These are phyloP conservation scores for Zaprionus camerounensis DNA, from an alignment of 1,140 invertebrate genomes.

Conservation along the genomic window DNA sequence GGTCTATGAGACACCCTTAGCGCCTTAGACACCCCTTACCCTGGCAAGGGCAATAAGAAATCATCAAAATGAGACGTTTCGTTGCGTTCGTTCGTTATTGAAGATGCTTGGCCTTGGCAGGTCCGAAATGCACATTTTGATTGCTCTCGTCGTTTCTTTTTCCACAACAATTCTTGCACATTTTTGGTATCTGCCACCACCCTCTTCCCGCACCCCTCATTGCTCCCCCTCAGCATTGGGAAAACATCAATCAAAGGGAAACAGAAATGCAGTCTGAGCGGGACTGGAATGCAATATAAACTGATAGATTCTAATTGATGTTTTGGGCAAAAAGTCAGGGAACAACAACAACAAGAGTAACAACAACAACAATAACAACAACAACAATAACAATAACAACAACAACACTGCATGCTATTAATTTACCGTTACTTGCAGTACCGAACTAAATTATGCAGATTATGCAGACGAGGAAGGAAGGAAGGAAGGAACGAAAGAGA, in stretches of 20 bases:
- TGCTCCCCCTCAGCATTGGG: neutral
- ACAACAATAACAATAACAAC: neutral
- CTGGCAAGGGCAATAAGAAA: neutral
- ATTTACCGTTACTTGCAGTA: slow-evolving; percentile 4
- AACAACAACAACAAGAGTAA: neutral
- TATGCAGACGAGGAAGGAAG: slow-evolving; percentile 1
- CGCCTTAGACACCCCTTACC: too few relatives aligned
- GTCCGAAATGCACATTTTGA: neutral
- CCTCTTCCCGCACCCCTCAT: neutral
- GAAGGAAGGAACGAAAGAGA: neutral
- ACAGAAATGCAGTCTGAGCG: neutral
- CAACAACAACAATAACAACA: neutral
- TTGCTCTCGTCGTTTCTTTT: neutral
- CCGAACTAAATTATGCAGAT: slow-evolving; percentile 11
- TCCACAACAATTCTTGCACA: neutral
- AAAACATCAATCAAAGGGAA: slow-evolving; percentile 1
- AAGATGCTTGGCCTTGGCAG: neutral
- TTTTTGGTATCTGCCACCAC: neutral
- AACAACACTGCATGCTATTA: neutral
- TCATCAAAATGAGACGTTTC: neutral
- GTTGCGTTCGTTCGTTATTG: neutral
- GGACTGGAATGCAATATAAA: neutral
- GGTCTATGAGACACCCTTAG: neutral
- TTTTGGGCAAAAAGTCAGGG: neutral
- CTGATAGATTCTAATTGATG: slow-evolving; percentile 1